Percentiles rank a stretch among this genome's conserved stretches.
Evolutionary conservation across 2,888 invertebrate genomes (phyloP).

Genomic region (Lasioglossum pauxillum): DNA sequence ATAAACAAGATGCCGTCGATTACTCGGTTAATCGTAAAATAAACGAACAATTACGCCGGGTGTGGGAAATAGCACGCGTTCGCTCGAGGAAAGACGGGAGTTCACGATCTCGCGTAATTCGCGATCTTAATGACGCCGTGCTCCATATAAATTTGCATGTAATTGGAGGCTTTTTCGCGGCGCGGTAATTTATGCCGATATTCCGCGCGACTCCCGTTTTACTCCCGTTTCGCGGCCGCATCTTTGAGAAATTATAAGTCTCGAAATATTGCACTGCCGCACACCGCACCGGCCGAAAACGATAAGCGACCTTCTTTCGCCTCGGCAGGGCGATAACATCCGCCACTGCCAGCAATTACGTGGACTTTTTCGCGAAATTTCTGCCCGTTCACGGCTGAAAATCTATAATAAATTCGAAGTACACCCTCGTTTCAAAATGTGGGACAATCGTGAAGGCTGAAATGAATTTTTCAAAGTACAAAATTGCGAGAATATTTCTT

Average conservation of each 20-base stretch:
- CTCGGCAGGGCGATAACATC: conserved; percentile 18
- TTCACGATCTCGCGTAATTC: conserved; percentile 70
- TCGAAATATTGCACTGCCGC: conserved; percentile 39
- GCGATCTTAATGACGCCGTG: conserved; percentile 81
- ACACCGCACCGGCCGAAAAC: conserved; percentile 5
- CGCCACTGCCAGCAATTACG: conserved; percentile 8
- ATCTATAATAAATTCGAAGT: neutral
- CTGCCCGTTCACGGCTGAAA: neutral
- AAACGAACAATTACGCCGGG: neutral
- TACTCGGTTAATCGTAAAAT: neutral
- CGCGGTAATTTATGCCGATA: conserved; percentile 75
- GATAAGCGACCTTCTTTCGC: conserved; percentile 40
- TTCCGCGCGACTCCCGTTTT: conserved; percentile 35
- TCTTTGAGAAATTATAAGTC: conserved; percentile 51
- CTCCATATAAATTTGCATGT: conserved; percentile 83
- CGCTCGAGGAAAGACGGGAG: conserved; percentile 32
- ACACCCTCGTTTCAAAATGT: neutral
- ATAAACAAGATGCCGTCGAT: neutral
- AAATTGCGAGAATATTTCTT: too few relatives aligned
- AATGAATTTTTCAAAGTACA: neutral
- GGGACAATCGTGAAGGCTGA: neutral
- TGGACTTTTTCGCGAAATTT: neutral
- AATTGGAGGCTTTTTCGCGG: conserved; percentile 81
- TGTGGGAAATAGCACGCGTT: conserved; percentile 15
- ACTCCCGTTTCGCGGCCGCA: conserved; percentile 4